Conservation (phyloP, 2,888 invertebrate genomes). For the Noctuana brunneofusca region DNA sequence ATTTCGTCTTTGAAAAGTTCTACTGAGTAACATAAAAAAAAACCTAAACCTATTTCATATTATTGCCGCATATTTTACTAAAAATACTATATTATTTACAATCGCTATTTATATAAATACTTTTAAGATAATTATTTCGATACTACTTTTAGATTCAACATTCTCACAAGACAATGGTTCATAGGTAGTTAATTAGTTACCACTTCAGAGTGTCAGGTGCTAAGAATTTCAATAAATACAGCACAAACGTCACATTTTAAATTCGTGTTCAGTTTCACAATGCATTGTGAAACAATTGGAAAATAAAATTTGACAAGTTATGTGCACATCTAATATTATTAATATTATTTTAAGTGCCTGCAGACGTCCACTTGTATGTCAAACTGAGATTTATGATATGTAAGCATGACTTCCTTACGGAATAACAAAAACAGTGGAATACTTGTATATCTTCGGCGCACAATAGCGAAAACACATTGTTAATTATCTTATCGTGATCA, state of each 20-base stretch:
- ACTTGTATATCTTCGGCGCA: background rate
- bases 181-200: too few relatives aligned
- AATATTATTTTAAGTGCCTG: conserved; percentile 8
- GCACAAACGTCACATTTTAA: conserved; percentile 18
- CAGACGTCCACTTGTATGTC: conserved; percentile 14
- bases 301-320: conserved; percentile 19
- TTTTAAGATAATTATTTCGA: conserved; percentile 21
- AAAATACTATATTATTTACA: conserved; percentile 37
- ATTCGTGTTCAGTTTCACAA: background rate
- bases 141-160: conserved; percentile 19
- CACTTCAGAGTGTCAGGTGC: background rate
- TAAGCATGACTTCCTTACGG: conserved; percentile 21
- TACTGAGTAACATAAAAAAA: conserved; percentile 22
- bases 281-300: background rate
- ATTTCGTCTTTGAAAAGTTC: conserved; percentile 20
- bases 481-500: too few relatives aligned
- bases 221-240: conserved; percentile 15
- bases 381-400: conserved; percentile 24
- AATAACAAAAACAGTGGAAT: conserved; percentile 2
- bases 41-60: conserved; percentile 29
- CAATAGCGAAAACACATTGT: background rate
- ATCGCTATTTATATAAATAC: conserved; percentile 27
- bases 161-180: conserved; percentile 25
- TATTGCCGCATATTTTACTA: conserved; percentile 29
- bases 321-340: conserved; percentile 6